Evolutionary conservation across 2,888 invertebrate species (phyloP).

Genomic region (Microdon myrmicae): DNA sequence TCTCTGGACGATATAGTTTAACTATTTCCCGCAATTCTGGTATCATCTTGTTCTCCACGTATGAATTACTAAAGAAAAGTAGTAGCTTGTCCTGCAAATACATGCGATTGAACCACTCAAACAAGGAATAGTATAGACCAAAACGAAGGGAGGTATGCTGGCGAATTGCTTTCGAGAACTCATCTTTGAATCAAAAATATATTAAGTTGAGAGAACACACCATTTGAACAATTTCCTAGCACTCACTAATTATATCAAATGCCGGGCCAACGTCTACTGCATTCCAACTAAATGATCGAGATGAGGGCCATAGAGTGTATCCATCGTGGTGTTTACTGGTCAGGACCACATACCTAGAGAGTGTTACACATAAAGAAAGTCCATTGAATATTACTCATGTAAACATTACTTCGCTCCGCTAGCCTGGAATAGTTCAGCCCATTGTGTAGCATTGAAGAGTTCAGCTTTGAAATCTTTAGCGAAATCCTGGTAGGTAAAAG

Average conservation of each 20-base stretch:
- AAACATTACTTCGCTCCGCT: conserved; percentile 85
- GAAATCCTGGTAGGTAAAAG: conserved; percentile 92
- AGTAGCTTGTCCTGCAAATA: conserved; percentile 77
- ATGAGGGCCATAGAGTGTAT: conserved; percentile 85
- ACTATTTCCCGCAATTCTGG: conserved; percentile 86
- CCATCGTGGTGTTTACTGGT: conserved; percentile 93
- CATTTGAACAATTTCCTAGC: conserved; percentile 55
- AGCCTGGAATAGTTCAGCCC: conserved; percentile 83
- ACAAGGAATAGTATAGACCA: conserved; percentile 87
- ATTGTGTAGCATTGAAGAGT: conserved; percentile 84
- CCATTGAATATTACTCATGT: background rate
- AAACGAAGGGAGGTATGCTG: conserved; percentile 74
- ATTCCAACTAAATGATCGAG: conserved; percentile 86
- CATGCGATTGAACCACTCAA: conserved; percentile 89
- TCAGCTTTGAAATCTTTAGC: conserved; percentile 89
- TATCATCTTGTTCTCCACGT: conserved; percentile 77
- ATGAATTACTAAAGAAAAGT: conserved; percentile 73
- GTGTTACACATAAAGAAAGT: conserved; percentile 52
- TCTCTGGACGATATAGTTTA: conserved; percentile 75
- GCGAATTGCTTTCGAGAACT: conserved; percentile 77
- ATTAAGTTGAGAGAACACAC: conserved; percentile 57
- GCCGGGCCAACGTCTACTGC: conserved; percentile 81
- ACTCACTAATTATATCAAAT: conserved; percentile 76
- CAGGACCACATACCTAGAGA: conserved; percentile 78
- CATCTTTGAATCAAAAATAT: conserved; percentile 62